Base-by-base conservation (phyloP, 2,797 vertebrate genomes). In the Cephalopachus bancanus region DNA sequence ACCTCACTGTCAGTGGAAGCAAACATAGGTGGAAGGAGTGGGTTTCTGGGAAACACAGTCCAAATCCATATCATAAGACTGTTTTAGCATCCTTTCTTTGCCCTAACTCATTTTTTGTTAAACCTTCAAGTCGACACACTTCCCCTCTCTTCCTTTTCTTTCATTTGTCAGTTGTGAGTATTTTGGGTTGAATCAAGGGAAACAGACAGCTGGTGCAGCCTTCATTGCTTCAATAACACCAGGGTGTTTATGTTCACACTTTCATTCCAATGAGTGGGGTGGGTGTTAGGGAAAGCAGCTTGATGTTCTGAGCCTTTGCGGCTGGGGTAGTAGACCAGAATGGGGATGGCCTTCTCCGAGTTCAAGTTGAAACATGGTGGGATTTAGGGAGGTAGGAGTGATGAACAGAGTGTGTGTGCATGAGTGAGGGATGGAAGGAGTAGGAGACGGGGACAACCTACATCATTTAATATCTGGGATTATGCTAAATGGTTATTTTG, bases 171-270 rank as follows among this genome's bases (percentile, higher is more conserved):
- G 84, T 84, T 95, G 88, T 74, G 84, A 90, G 78, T 97, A 83
- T 95, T 97, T 96, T 85, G 96, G 92, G 89, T 96, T 91, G 85
- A 91, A 88, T 96, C 95, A 94, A 85, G 97, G 92, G 94, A 96
- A 97, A 96, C 91, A 97, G 97, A 97, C 95, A 96, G 97, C 97
- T 95, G 97, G 95, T 79, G 57, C 44, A 75, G 93, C 49, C 87
- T 65, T 83, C 95, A 15, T n/a, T 85, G 92, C 90, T 93, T 92
- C 83, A 28, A 3, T 91, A 85, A 85, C 84, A 88, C 92, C 90
- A 87, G 97, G 84, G 92, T 95, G 91, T 97, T 97, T 96, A 69
- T 22, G 90, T 89, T 98, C 93, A 7, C 97, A 97, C 96, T 78
- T 96, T 17, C 69, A 44, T 44, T 59, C 57, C 5, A 7, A 44